Evolutionary conservation across 1,140 invertebrate species (phyloP), one percentile per base, ranked within the genome.

Genomic region (Diabrotica undecimpunctata): DNA sequence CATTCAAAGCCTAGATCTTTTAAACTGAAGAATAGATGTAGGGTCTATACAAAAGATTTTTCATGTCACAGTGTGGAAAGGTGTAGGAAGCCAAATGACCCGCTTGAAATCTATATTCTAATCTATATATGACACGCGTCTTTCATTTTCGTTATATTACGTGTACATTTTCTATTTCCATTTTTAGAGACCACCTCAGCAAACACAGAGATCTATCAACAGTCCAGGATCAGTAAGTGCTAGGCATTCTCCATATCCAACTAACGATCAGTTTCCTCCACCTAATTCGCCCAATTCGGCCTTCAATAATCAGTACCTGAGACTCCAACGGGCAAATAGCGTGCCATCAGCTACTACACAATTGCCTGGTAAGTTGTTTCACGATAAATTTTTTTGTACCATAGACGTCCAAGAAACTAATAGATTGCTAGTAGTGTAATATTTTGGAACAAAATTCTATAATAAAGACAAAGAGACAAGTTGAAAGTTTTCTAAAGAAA

Each of bases 321-420:
- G 87, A 66, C 75, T 88, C 65, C 87, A 88, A 73, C 83, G 87
- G 55, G 82, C 86, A 62, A 83, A 84, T 51, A 87, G 85, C 72
- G 84, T 85, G 52, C 86, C 87, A 11, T 83, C 85, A 65, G 83
- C 86, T 54, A 87, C 85, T 50, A 86, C 86, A 68, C 87, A 88
- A 77, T 79, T 88, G 78, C 85, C 87, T 84, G 87, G 87, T 88
- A 83, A 78, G 78, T 62, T 41, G 8, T 10, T 46, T 4, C 25
- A 25, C 25, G 25, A 25, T 25, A 25, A 25, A 25, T 25, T n/a
- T 46, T 46, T 46, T 10, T 10, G n/a, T 46, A 46, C 41, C 41
- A 46, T 46, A 46, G 41, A 46, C 8, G 6, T 46, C 25, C 1
- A 25, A 25, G 41, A 46, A 46, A n/a, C n/a, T 46, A 46, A 46